A percentile compares a stretch with the other conserved stretches of the same genome.
Conservation (phyloP, 2,888 invertebrate species). For the Heliconius charithonia region DNA sequence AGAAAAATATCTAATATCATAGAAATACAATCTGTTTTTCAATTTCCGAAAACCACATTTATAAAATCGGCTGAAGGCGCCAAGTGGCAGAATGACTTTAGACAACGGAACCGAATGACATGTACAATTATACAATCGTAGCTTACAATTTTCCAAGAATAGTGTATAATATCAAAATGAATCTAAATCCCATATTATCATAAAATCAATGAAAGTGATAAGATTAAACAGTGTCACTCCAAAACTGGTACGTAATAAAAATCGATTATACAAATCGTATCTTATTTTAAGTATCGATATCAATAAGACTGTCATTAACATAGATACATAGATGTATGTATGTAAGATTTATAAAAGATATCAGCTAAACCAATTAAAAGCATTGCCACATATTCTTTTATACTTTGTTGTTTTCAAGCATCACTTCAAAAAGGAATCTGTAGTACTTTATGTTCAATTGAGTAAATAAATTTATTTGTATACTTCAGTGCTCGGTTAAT, state of each 20-base stretch:
- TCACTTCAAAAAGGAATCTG: background rate
- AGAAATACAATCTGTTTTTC: background rate
- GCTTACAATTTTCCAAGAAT: background rate
- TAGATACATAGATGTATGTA: background rate
- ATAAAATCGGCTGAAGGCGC: background rate
- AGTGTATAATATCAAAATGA: background rate
- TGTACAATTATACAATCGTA: background rate
- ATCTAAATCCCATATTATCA: background rate
- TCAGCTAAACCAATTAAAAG: background rate
- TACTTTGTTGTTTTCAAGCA: constrained; percentile 3
- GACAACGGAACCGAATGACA: background rate
- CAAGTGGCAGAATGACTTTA: background rate
- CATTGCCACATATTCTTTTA: background rate
- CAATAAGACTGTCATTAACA: background rate
- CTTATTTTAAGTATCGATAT: constrained; percentile 6
- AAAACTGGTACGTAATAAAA: constrained; percentile 10
- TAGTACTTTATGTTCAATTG: constrained; percentile 1
- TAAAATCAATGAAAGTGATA: background rate
- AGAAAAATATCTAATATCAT: background rate
- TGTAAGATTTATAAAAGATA: background rate
- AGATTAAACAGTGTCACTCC: background rate
- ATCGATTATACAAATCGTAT: constrained; percentile 3
- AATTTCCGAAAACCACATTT: background rate
- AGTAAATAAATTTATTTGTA: background rate
- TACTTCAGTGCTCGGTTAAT: background rate